Percentiles rank a stretch among this genome's conserved stretches.
Evolutionary conservation across 2,113 vertebrate genomes (phyloP).

Genomic region (Pionites leucogaster): DNA sequence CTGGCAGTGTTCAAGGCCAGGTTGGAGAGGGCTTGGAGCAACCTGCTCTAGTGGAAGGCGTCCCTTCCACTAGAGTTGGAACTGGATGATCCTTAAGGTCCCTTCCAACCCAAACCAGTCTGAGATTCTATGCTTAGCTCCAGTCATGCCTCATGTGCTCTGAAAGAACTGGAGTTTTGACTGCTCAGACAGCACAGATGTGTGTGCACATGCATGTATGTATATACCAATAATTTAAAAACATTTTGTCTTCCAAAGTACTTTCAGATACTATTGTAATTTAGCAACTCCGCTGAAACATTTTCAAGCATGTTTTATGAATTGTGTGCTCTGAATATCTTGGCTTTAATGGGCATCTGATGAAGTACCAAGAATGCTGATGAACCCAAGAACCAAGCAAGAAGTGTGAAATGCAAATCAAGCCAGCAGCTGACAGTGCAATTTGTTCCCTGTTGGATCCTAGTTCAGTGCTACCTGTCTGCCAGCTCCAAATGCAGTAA

Average conservation of each 20-base stretch:
- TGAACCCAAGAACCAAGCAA: background rate
- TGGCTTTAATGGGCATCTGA: background rate
- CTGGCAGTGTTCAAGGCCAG: background rate
- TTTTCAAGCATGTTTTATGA: background rate
- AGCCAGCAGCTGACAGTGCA: background rate
- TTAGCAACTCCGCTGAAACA: background rate
- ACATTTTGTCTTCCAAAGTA: background rate
- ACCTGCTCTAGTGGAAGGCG: background rate
- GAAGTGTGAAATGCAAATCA: background rate
- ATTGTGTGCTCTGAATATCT: background rate
- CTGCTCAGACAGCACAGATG: background rate
- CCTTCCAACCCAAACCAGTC: background rate
- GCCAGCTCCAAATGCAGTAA: background rate
- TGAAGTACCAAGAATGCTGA: background rate
- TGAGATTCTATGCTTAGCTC: background rate
- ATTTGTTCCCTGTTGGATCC: background rate
- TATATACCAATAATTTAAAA: background rate
- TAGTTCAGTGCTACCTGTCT: background rate
- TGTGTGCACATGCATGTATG: accelerated
- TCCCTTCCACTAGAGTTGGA: background rate
- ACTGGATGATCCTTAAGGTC: background rate
- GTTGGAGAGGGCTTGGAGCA: background rate
- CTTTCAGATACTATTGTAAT: background rate
- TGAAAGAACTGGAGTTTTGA: background rate
- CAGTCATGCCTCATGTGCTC: background rate